Conservation (phyloP, 2,888 invertebrate species). For the Epinotia bilunana region DNA sequence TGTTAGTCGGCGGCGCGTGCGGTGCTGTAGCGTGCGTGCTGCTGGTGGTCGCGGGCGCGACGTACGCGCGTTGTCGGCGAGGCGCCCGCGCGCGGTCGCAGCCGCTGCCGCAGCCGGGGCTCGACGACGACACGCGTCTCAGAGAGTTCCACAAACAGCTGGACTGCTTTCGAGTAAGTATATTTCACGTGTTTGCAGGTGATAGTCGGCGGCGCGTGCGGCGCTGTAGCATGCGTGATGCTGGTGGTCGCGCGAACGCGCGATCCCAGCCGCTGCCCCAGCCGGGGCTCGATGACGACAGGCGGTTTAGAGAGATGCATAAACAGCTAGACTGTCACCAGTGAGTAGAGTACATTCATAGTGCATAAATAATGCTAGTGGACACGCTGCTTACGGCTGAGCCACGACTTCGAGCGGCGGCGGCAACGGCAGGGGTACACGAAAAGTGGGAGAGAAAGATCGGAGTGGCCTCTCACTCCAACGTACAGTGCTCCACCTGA, state of each 20-base stretch:
- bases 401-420: too few species aligned
- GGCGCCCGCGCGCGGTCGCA: slow-evolving; percentile 67
- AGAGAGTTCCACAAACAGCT: slow-evolving; percentile 81
- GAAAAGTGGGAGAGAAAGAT: too few species aligned
- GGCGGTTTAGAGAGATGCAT: slow-evolving; percentile 76
- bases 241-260: too few species aligned
- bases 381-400: too few species aligned
- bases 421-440: too few species aligned
- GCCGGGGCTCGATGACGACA: slow-evolving; percentile 74
- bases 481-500: too few species aligned
- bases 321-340: slow-evolving; percentile 76
- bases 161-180: slow-evolving; percentile 77
- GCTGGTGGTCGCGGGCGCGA: slow-evolving; percentile 69
- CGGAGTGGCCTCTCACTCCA: too few species aligned
- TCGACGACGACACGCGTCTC: slow-evolving; percentile 76
- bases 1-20: slow-evolving; percentile 75
- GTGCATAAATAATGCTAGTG: too few species aligned
- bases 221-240: too few species aligned
- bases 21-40: slow-evolving; percentile 73
- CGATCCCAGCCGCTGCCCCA: slow-evolving; percentile 71
- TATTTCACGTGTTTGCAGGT: too few species aligned
- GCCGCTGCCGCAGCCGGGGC: slow-evolving; percentile 72
- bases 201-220: slow-evolving; percentile 60
- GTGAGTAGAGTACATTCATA: too few species aligned
- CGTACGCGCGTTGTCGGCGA: slow-evolving; percentile 70